Base-by-base conservation (phyloP, 2,113 vertebrate genomes). In the Lutjanus erythropterus region DNA sequence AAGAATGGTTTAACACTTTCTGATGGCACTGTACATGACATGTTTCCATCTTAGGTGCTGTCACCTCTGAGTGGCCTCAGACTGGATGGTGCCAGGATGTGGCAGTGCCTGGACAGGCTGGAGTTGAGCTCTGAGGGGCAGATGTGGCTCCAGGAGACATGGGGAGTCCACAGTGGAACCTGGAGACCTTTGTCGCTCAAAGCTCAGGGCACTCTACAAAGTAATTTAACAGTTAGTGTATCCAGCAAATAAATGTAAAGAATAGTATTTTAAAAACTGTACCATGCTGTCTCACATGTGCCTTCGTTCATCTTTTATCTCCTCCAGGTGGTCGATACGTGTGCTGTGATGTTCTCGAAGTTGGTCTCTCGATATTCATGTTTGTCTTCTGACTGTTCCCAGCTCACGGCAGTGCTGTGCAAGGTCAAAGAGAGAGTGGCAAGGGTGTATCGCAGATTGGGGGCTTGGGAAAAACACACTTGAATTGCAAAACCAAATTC, bases 171-270 rank as follows among this genome's bases (percentile, higher is more conserved):
- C 21, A 15, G 52, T 31, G 61, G 18, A 35, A 27, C 60, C 62
- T 80, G 77, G 62, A 53, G 62, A 21, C 70, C 46, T 71, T 56
- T 78, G 21, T 12, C 53, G 3, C 61, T 74, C 68, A 83, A 68
- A 44, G 50, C 56, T 76, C 78, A 81, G 41, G 46, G 41, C 52
- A 52, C 60, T 79, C 47, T 0, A 1, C 18, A 75, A 75, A 68
- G 60, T 71, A 15, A 75, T 19, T 69, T 31, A 50, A 58, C 42
- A 62, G 12, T 23, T 50, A 0, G 10, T 39, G 29, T 39, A 42
- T 19, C 16, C 9, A 44, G 21, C 53, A 16, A 12, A 25, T 58
- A 21, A 46, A 3, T n/a, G 16, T 15, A 64, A 49, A 55, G 19
- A 69, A 27, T 6, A 23, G 1, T 12, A 18, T 37, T 33, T n/a